Base-by-base conservation (phyloP, 2,888 invertebrate species). In the Philonicus albiceps region DNA sequence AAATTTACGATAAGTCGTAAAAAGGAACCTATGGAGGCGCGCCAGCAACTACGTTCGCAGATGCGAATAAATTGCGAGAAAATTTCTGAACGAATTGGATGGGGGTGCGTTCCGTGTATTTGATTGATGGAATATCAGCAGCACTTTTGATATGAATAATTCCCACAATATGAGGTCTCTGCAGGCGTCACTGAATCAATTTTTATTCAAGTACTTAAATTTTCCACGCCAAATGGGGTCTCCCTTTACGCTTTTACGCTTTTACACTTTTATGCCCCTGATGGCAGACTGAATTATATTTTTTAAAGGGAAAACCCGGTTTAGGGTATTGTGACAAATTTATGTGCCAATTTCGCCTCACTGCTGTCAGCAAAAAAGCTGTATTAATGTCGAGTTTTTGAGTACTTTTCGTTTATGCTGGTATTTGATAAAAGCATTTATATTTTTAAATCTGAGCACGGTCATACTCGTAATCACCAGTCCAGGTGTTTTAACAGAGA, bases 1-100 rank as follows among this genome's bases (percentile, higher is more conserved):
- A 76, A 76, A 76, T 76, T 76, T 76, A 76, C 76, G 76, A 76
- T 76, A 76, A 76, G 40, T 76, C 76, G 76, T 76, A 76, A 76
- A 76, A 76, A 43, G 34, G 34, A 74, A 31, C 6, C 31, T 7
- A n/a, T 3, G 31, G 11, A 13, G 16, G 3, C 64, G 64, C 64
- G 64, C 8, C 27, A 64, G 49, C 27, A 40, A 37, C 40, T 22
- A 37, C 19, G 34, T 76, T 76, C 43, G 8, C 76, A 40, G 40
- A 22, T 34, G 76, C 76, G 40, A 76, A 76, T 76, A 76, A 76
- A 76, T 76, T 76, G 43, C 34, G 37, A 7, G 37, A n/a, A n/a
- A 76, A 74, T 22, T 74, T 34, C 74, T n/a, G 34, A 34, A n/a
- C 30, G 49, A 27, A 19, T 64, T 53, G 19, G 19, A 53, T 34